Evolutionary conservation across 2,113 vertebrate species (phyloP).

Genomic region (Podarcis raffonei): DNA sequence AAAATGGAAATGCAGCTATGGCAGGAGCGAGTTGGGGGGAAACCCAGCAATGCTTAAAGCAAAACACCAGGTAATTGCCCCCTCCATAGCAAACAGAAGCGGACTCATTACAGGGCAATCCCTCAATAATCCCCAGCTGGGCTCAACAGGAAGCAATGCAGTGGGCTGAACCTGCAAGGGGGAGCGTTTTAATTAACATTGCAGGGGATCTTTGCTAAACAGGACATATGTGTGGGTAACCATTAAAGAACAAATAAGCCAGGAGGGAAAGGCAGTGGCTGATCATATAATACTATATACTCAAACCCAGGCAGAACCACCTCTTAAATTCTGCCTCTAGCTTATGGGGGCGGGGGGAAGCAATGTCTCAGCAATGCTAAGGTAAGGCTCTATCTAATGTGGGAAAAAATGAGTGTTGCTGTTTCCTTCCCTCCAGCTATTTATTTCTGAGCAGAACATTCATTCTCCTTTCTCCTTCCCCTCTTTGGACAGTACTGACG

Average conservation of each 20-base stretch:
- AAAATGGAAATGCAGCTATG: not conserved
- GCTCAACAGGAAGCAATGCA: not conserved
- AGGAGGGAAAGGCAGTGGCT: not conserved
- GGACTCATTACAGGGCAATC: not conserved
- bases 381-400: too few species aligned
- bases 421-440: not conserved
- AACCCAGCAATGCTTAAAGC: not conserved
- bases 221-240: not conserved
- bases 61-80: not conserved
- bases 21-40: not conserved
- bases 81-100: not conserved
- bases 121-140: not conserved
- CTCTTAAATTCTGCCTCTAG: not conserved
- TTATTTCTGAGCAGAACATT: not conserved
- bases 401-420: not conserved
- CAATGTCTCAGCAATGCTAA: not conserved
- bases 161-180: not conserved
- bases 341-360: not conserved
- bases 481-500: not conserved
- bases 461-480: not conserved
- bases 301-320: not conserved
- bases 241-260: not conserved
- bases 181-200: conserved; percentile 16
- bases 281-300: not conserved
- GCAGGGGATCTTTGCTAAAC: not conserved